Evolutionary conservation across 2,888 invertebrate species (phyloP).

Genomic region (Monopis laevigella): DNA sequence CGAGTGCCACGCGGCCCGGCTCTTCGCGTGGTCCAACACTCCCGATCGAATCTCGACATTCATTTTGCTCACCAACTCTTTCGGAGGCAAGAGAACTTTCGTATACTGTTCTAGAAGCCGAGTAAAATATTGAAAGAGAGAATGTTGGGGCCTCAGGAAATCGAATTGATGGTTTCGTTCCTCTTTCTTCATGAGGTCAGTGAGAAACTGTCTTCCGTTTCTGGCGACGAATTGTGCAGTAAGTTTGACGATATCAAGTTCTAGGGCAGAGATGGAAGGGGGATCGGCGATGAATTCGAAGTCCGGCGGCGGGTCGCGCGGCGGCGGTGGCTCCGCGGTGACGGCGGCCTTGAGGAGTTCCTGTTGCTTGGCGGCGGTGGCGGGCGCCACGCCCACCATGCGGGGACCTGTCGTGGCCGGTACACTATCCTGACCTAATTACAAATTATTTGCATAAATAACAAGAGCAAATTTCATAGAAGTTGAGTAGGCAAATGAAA

Average conservation of each 20-base stretch:
- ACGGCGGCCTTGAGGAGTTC: constrained; percentile 88
- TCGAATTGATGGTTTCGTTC: constrained; percentile 99
- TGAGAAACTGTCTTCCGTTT: constrained; percentile 97
- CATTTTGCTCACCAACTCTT: constrained; percentile 83
- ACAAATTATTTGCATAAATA: too few species aligned
- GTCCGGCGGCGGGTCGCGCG: constrained; percentile 90
- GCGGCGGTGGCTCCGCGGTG: constrained; percentile 86
- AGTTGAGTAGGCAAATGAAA: too few species aligned
- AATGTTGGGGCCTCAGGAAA: constrained; percentile 97
- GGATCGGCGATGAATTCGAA: constrained; percentile 97
- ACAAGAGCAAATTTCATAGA: too few species aligned
- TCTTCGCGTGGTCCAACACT: constrained; percentile 87
- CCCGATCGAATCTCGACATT: constrained; percentile 79
- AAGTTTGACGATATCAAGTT: constrained; percentile 96
- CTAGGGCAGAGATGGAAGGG: constrained; percentile 96
- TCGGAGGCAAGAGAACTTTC: constrained; percentile 95
- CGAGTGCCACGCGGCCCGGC: constrained; percentile 95
- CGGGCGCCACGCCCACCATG: constrained; percentile 73
- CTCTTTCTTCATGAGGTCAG: constrained; percentile 98
- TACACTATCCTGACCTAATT: too few species aligned
- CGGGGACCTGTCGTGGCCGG: too few species aligned
- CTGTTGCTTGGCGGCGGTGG: constrained; percentile 87
- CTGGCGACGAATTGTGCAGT: constrained; percentile 99
- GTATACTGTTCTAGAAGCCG: constrained; percentile 98
- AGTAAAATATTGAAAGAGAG: constrained; percentile 97